These are phyloP conservation scores for Thalassophryne amazonica DNA, from an alignment of 2,797 vertebrate genomes.

Conservation along the genomic window DNA sequence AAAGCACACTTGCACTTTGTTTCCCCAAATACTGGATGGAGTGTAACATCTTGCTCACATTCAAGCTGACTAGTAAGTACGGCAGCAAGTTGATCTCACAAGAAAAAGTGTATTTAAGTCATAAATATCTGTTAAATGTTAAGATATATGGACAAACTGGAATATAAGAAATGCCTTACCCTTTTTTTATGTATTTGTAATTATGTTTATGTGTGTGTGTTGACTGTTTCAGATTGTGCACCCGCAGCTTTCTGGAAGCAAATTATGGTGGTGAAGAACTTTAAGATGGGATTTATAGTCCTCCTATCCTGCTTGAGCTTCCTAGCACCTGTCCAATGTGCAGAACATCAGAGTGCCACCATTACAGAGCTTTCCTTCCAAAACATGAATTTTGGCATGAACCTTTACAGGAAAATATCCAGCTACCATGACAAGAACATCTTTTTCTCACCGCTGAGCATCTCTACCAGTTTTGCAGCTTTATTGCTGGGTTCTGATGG, in stretches of 20 bases:
- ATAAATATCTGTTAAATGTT: neutral
- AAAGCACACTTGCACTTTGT: slow-evolving; percentile 82
- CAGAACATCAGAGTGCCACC: slow-evolving; percentile 27
- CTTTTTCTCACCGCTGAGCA: slow-evolving; percentile 86
- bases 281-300: slow-evolving; percentile 52
- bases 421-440: slow-evolving; percentile 85
- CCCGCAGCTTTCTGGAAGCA: neutral
- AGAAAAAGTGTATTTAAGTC: neutral
- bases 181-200: neutral
- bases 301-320: slow-evolving; percentile 43
- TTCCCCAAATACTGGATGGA: slow-evolving; percentile 69
- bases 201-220: neutral
- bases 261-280: slow-evolving; percentile 19
- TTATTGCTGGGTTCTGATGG: slow-evolving; percentile 80
- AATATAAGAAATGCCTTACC: neutral
- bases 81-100: neutral
- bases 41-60: slow-evolving; percentile 8
- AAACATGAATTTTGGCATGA: slow-evolving; percentile 87
- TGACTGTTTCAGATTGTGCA: slow-evolving; percentile 31
- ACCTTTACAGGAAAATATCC: slow-evolving; percentile 87
- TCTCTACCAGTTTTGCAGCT: slow-evolving; percentile 79
- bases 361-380: slow-evolving; percentile 78
- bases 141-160: neutral
- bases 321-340: slow-evolving; percentile 36
- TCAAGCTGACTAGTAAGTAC: slow-evolving; percentile 64